Conservation (phyloP, 2,888 invertebrate species). For the Pachymerium ferrugineum region DNA sequence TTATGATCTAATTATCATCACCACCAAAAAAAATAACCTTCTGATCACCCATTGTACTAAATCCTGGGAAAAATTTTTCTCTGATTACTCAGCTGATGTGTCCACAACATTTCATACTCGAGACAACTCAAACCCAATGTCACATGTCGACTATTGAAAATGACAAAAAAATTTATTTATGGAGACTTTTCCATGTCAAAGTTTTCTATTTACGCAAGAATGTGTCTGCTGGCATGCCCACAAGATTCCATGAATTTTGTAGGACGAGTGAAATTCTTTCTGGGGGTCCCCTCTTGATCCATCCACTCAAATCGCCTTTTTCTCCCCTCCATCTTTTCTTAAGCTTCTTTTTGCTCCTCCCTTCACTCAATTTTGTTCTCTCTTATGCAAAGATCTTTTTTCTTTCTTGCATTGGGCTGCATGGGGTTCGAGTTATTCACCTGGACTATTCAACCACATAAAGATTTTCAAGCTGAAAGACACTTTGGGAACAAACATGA, state of each 20-base stretch:
- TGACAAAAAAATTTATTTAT: no score
- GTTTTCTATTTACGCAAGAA: no score
- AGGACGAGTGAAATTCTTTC: background rate
- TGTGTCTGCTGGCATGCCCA: background rate
- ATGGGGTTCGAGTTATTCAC: background rate
- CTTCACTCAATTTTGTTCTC: no score
- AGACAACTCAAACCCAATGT: no score
- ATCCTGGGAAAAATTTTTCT: no score
- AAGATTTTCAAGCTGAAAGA: background rate
- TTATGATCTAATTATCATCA: no score
- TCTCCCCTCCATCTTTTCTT: background rate
- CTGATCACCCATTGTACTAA: no score
- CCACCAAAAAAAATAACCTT: no score
- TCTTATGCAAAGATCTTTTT: background rate
- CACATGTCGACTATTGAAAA: no score
- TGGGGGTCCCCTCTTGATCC: background rate
- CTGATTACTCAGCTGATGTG: no score
- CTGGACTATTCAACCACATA: background rate
- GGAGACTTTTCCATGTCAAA: no score
- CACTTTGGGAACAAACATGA: background rate
- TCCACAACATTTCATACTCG: no score
- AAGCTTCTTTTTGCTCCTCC: background rate
- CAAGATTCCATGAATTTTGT: background rate
- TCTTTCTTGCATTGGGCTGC: background rate
- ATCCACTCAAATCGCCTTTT: background rate